Percentiles rank a stretch among this genome's conserved stretches.
phyloP scores from a whole-genome alignment of 2,113 vertebrate genomes.

The Psilopsiagon aymara region DNA sequence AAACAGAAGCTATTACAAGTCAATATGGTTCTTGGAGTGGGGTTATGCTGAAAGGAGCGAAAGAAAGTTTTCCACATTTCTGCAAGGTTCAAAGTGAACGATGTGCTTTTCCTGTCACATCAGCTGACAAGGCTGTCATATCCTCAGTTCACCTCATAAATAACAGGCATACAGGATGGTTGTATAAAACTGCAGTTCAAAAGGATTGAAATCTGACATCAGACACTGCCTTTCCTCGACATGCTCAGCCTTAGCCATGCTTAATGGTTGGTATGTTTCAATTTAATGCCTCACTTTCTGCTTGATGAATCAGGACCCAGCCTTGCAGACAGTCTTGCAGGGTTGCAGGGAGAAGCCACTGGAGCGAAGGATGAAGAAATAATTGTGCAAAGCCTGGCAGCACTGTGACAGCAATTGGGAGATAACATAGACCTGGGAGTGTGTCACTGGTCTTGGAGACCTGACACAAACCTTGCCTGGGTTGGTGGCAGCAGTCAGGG shows the following conservation, averaged over 20 bases:
- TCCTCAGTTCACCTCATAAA: slow-evolving; percentile 45
- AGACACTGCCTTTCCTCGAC: neutral
- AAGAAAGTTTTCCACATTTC: neutral
- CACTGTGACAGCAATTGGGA: neutral
- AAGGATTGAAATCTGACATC: neutral
- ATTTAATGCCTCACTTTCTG: neutral
- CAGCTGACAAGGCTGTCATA: neutral
- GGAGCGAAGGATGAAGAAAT: neutral
- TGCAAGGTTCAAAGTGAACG: neutral
- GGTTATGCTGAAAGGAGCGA: neutral
- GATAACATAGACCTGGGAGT: neutral
- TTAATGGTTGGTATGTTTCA: neutral
- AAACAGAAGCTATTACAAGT: slow-evolving; percentile 46
- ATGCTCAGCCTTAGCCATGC: neutral
- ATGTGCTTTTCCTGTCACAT: slow-evolving; percentile 12
- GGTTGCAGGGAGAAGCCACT: neutral
- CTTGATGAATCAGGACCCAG: neutral
- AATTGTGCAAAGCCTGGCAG: neutral
- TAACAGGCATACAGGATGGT: neutral
- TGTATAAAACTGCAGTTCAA: neutral
- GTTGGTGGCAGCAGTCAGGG: neutral
- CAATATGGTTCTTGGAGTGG: slow-evolving; percentile 4
- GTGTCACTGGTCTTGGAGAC: fast-evolving
- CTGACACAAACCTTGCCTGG: neutral
- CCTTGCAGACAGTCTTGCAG: neutral